Percentiles rank a stretch among this genome's conserved stretches.
Conservation (phyloP, 2,797 vertebrate species). For the Prionace glauca region DNA sequence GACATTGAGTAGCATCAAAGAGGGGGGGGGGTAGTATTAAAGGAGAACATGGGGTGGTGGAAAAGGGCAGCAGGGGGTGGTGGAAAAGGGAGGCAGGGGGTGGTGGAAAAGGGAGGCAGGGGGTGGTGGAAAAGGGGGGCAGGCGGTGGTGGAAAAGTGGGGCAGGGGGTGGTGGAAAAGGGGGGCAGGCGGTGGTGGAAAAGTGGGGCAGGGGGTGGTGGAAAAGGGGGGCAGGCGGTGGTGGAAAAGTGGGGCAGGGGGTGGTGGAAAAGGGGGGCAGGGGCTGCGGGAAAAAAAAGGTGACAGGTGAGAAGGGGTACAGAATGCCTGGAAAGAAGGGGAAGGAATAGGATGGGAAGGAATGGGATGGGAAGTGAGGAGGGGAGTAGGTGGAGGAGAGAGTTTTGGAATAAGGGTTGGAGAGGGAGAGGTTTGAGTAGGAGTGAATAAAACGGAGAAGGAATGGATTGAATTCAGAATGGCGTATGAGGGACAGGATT, state of each 20-base stretch:
- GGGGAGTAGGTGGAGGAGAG: neutral
- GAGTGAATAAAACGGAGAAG: too few relatives aligned
- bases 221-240: neutral
- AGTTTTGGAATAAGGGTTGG: neutral
- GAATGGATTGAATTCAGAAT: too few relatives aligned
- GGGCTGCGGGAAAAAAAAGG: neutral
- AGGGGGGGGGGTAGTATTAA: neutral
- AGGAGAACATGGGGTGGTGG: neutral
- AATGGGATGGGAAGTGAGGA: neutral
- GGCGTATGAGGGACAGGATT: too few relatives aligned
- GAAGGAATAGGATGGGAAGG: too few relatives aligned
- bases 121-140: neutral
- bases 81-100: too few relatives aligned
- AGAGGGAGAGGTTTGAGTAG: too few relatives aligned
- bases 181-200: neutral
- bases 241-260: too few relatives aligned
- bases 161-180: too few relatives aligned
- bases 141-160: rapidly evolving
- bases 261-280: too few relatives aligned
- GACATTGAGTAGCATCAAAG: too few relatives aligned
- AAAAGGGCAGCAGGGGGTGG: neutral
- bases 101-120: neutral
- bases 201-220: neutral
- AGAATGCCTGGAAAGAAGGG: neutral
- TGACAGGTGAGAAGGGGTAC: neutral